A percentile compares a stretch with the other conserved stretches of the same genome.
These are phyloP conservation scores for Panagrolaimus sp. DNA, from an alignment of 1,140 invertebrate species.

Conservation along the genomic window DNA sequence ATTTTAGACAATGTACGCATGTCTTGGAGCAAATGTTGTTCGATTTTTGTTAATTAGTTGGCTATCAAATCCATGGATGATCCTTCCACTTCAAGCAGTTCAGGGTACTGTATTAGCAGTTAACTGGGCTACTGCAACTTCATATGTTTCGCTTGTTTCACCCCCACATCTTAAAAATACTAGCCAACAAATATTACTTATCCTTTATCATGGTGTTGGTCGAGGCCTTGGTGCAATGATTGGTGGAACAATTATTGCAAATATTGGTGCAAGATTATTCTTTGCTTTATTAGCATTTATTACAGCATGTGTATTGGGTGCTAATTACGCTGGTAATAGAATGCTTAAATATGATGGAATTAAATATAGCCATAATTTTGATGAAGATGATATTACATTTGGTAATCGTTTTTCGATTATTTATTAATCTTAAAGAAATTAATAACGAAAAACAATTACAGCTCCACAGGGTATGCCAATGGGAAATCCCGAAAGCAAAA, in stretches of 20 bases:
- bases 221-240: constrained; percentile 43
- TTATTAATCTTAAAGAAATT: not conserved
- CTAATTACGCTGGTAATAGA: constrained; percentile 33
- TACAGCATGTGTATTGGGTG: constrained; percentile 34
- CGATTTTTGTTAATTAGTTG: constrained; percentile 44
- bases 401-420: constrained; percentile 18
- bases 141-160: constrained; percentile 43
- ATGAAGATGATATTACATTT: constrained; percentile 34
- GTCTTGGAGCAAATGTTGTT: constrained; percentile 37
- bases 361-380: constrained; percentile 38
- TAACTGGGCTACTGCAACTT: constrained; percentile 40
- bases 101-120: constrained; percentile 33
- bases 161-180: constrained; percentile 36
- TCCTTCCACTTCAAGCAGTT: constrained; percentile 38
- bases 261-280: constrained; percentile 32
- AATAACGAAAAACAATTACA: constrained; percentile 22
- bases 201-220: constrained; percentile 39
- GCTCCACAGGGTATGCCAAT: constrained; percentile 44
- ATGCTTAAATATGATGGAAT: constrained; percentile 38
- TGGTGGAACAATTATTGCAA: constrained; percentile 36
- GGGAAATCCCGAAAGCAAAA: constrained; percentile 33
- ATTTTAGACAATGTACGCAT: constrained; percentile 42
- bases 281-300: constrained; percentile 35
- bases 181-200: constrained; percentile 35
- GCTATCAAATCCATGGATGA: constrained; percentile 40